Evolutionary conservation across 2,888 invertebrate species (phyloP).

Genomic region (Tricholauxania praeusta): DNA sequence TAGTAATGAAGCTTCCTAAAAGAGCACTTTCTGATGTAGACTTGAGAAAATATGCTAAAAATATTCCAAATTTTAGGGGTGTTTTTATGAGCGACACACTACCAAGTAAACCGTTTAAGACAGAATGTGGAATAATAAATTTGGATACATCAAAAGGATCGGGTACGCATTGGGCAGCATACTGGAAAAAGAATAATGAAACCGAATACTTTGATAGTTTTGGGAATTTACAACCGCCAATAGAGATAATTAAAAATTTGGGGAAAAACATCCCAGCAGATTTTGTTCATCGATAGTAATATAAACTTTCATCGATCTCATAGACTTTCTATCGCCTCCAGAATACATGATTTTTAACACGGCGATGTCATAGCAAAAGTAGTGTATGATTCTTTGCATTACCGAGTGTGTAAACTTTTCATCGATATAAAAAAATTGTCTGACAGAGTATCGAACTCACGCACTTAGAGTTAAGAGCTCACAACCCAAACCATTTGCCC

Average conservation of each 20-base stretch:
- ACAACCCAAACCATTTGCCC: no score
- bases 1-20: constrained; percentile 51
- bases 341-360: no score
- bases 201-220: constrained; percentile 63
- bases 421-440: no score
- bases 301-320: no score
- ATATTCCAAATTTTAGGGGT: constrained; percentile 52
- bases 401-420: no score
- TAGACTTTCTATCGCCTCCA: no score
- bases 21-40: constrained; percentile 49
- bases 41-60: constrained; percentile 44
- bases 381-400: no score
- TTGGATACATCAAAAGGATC: constrained; percentile 50
- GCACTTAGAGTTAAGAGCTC: no score
- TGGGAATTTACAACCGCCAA: constrained; percentile 58
- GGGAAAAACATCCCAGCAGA: constrained; percentile 42
- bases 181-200: constrained; percentile 53
- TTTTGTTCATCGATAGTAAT: no score
- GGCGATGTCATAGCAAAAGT: no score
- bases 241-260: constrained; percentile 54
- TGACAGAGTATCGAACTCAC: no score
- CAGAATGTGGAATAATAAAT: constrained; percentile 43
- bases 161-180: constrained; percentile 63
- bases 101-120: constrained; percentile 27
- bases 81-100: constrained; percentile 47